Evolutionary conservation across 2,888 invertebrate species (phyloP).

Genomic region (Amitus sp.): DNA sequence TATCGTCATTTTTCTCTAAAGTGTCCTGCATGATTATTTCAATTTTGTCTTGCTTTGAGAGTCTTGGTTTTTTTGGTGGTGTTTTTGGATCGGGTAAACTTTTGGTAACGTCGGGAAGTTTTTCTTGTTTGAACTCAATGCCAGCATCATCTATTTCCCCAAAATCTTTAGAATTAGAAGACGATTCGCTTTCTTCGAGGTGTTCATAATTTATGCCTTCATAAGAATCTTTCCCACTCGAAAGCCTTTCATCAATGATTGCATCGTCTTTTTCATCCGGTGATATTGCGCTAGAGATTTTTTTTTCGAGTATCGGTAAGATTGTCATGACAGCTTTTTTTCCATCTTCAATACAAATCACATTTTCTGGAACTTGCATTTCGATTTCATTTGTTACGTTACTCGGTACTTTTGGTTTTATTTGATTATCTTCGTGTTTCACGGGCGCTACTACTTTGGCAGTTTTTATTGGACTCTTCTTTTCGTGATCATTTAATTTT

Average conservation of each 20-base stretch:
- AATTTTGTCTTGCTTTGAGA: constrained; percentile 29
- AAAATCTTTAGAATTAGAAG: neutral
- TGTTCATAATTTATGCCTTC: constrained; percentile 19
- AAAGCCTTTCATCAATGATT: constrained; percentile 7
- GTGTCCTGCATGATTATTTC: constrained; percentile 13
- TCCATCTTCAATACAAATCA: constrained; percentile 10
- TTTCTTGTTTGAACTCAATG: constrained; percentile 3
- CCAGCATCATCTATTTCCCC: neutral
- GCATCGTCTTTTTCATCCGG: neutral
- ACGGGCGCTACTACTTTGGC: too few species aligned
- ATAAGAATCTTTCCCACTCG: constrained; percentile 13
- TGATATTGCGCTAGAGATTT: neutral
- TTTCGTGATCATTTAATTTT: too few species aligned
- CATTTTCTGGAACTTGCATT: constrained; percentile 4
- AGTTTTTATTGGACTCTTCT: neutral
- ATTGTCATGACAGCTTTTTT: constrained; percentile 14
- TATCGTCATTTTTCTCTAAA: constrained; percentile 9
- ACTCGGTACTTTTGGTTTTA: constrained; percentile 1
- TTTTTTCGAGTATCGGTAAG: neutral
- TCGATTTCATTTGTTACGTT: neutral
- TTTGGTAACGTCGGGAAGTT: neutral
- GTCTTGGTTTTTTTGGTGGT: constrained; percentile 16
- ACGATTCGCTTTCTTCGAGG: constrained; percentile 15
- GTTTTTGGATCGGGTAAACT: constrained; percentile 10
- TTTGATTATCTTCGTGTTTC: neutral